phyloP scores from a whole-genome alignment of 2,888 invertebrate genomes.

The Diabrotica balteata region DNA sequence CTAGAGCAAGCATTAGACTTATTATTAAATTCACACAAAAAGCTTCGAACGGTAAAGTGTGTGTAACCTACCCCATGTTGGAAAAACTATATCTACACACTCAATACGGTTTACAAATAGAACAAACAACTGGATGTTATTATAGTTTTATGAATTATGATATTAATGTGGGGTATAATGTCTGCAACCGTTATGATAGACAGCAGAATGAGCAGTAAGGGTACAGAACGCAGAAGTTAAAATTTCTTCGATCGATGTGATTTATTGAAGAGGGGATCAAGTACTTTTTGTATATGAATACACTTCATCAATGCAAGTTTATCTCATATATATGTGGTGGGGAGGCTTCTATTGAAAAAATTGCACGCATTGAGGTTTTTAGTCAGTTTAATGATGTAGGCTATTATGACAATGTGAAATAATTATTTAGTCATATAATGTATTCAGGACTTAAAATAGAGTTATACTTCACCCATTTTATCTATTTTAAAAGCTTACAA shows the following conservation, averaged over 20 bases:
- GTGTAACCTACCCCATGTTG: conserved; percentile 46
- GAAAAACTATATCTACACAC: conserved; percentile 19
- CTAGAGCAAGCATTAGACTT: conserved; percentile 25
- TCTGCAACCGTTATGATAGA: conserved; percentile 48
- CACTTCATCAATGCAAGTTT: conserved; percentile 9
- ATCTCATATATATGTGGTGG: conserved; percentile 1
- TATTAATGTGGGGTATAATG: conserved; percentile 44
- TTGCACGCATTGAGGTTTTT: no score
- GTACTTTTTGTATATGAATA: conserved; percentile 35
- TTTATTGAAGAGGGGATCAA: conserved; percentile 41
- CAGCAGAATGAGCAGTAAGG: conserved; percentile 49
- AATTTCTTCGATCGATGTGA: conserved; percentile 49
- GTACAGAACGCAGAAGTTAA: conserved; percentile 43
- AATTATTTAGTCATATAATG: no score
- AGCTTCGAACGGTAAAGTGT: conserved; percentile 31
- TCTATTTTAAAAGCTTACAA: no score
- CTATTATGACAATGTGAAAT: no score
- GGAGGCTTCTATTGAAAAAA: no score
- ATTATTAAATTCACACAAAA: conserved; percentile 19
- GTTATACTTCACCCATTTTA: no score
- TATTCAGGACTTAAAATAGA: no score
- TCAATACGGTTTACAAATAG: conserved; percentile 16
- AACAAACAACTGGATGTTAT: conserved; percentile 24
- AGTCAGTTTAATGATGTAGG: no score
- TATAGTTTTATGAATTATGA: conserved; percentile 41